Evolutionary conservation across 2,797 vertebrate species (phyloP).

Genomic region (Geotrypetes seraphini): DNA sequence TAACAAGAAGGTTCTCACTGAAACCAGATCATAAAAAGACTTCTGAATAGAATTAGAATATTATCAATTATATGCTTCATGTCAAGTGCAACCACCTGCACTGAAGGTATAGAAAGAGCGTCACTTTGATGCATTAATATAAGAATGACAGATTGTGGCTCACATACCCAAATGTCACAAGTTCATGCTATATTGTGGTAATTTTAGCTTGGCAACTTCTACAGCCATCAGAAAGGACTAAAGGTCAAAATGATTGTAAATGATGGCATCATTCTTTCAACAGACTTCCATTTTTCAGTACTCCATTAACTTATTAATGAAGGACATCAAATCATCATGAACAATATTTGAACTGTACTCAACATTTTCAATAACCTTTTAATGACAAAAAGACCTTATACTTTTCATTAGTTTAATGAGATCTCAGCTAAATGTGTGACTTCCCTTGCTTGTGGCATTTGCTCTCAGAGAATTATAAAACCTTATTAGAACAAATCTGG

Average conservation of each 20-base stretch:
- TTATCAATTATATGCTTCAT: conserved; percentile 3
- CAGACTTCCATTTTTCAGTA: conserved; percentile 6
- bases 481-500: not conserved
- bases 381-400: not conserved
- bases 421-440: not conserved
- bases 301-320: conserved; percentile 14
- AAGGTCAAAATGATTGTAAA: conserved; percentile 13
- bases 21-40: not conserved
- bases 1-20: no score
- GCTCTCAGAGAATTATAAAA: not conserved
- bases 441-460: not conserved
- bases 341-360: conserved; percentile 5
- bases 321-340: conserved; percentile 13
- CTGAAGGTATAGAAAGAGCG: conserved; percentile 1
- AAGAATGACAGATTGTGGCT: conserved; percentile 9
- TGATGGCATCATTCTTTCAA: conserved; percentile 17
- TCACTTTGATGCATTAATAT: conserved; percentile 12
- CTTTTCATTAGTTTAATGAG: not conserved
- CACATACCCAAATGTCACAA: conserved; percentile 24
- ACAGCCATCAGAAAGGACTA: conserved; percentile 14
- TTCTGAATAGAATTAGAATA: not conserved
- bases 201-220: conserved; percentile 30
- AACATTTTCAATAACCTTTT: not conserved
- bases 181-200: conserved; percentile 14
- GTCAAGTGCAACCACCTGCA: conserved; percentile 1